Base-by-base conservation (phyloP, 2,113 vertebrate genomes). In the Phylloscopus trochiloides region DNA sequence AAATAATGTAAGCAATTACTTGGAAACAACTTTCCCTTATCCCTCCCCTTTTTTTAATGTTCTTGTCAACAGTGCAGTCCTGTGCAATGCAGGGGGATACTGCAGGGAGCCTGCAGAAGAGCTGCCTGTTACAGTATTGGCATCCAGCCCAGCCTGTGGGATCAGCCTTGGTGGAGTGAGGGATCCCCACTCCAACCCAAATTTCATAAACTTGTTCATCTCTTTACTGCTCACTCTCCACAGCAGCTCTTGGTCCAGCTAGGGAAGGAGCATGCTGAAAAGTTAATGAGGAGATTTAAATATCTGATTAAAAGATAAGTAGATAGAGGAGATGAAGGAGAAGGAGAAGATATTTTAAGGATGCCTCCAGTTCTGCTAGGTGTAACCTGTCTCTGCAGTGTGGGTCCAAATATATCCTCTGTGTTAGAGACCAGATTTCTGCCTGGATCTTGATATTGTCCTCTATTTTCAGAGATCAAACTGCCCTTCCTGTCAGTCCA, bases 1-100 rank as follows among this genome's bases (percentile, higher is more conserved):
- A 91, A 85, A 58, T 0, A 55, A 4, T 0, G 0, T 32, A 45
- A 68, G 31, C 36, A 68, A 70, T 1, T 0, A 32, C 26, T 47
- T 81, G 55, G 38, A 80, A 86, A 11, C 9, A 74, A 59, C 18
- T 31, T 84, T 76, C 43, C 45, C 61, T 32, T 32, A 7, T 52
- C 11, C 12, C 32, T 21, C 15, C 6, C 52, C 7, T 4, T 73
- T 89, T 62, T 29, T 50, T 20, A 22, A 40, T 28, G 40, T 71
- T 85, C 55, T 40, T 87, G 61, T 76, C 55, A 73, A 12, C 50
- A 68, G 26, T 32, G 85, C 66, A 68, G 28, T 54, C 17, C 58
- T 65, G 32, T 58, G 47, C 28, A 61, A 36, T 4, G 22, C 54
- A 62, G 19, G 25, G 17, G 14, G 22, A 71, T 92, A 7, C 52